Evolutionary conservation across 2,113 vertebrate species (phyloP).

Genomic region (Ranitomeya imitator): DNA sequence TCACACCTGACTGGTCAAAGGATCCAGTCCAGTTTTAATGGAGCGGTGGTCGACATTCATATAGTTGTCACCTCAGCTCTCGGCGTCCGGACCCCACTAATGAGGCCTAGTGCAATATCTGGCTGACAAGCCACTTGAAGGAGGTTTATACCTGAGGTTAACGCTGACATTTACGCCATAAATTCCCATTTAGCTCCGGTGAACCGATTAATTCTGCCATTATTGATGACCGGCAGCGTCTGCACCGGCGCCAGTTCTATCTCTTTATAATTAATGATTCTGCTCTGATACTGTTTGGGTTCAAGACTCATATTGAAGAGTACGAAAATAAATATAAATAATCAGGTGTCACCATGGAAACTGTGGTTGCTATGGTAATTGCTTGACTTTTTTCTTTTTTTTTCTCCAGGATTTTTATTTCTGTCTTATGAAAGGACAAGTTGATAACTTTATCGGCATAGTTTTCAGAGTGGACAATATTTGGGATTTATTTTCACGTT

Average conservation of each 20-base stretch:
- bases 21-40: background rate
- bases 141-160: background rate
- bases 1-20: background rate
- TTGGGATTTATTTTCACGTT: background rate
- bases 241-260: background rate
- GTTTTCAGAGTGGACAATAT: background rate
- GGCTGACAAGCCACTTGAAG: background rate
- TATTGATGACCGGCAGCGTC: background rate
- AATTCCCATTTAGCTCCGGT: background rate
- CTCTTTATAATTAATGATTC: background rate
- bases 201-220: background rate
- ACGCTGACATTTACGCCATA: background rate
- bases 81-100: background rate
- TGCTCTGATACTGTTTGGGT: conserved; percentile 30
- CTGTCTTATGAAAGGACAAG: conserved; percentile 18
- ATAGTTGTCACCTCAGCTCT: background rate
- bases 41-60: background rate
- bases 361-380: conserved; percentile 44
- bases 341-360: conserved; percentile 46
- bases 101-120: background rate
- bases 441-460: background rate
- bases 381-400: background rate
- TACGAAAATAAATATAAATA: conserved; percentile 52
- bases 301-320: conserved; percentile 45
- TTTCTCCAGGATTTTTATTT: background rate